phyloP scores from a whole-genome alignment of 1,140 invertebrate genomes.

The Phthorimaea operculella region DNA sequence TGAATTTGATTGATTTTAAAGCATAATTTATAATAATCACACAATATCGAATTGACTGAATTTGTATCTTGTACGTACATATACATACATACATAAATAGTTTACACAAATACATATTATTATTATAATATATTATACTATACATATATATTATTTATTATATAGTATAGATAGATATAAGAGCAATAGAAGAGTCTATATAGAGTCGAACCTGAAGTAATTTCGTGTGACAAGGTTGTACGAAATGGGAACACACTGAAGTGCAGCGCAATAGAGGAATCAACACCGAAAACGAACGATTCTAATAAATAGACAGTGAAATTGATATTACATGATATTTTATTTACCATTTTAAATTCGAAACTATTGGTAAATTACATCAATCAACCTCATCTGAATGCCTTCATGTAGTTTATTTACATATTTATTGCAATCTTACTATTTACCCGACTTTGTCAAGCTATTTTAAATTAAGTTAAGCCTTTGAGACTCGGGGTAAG shows the following conservation, averaged over 20 bases:
- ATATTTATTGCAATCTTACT: slow-evolving; percentile 60
- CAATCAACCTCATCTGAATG: background rate
- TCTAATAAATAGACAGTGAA: slow-evolving; percentile 65
- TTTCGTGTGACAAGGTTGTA: slow-evolving; percentile 3
- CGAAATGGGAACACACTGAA: slow-evolving; percentile 52
- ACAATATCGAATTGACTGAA: too few species aligned
- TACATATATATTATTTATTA: too few species aligned
- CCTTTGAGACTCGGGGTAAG: slow-evolving; percentile 12
- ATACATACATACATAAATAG: too few species aligned
- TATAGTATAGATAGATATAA: too few species aligned
- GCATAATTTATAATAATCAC: too few species aligned
- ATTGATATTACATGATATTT: slow-evolving; percentile 64
- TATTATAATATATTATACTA: too few species aligned
- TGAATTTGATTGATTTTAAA: too few species aligned
- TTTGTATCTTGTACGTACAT: too few species aligned
- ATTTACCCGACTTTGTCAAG: slow-evolving; percentile 32
- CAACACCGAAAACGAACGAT: slow-evolving; percentile 60
- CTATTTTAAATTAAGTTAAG: slow-evolving; percentile 16
- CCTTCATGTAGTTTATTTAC: slow-evolving; percentile 52
- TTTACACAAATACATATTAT: too few species aligned
- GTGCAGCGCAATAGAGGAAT: slow-evolving; percentile 52
- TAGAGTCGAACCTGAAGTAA: too few species aligned
- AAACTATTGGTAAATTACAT: slow-evolving; percentile 47
- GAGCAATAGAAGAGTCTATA: too few species aligned
- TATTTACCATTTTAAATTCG: slow-evolving; percentile 55